These are phyloP conservation scores for Campoletis raptor DNA, from an alignment of 2,888 invertebrate species.

Conservation along the genomic window DNA sequence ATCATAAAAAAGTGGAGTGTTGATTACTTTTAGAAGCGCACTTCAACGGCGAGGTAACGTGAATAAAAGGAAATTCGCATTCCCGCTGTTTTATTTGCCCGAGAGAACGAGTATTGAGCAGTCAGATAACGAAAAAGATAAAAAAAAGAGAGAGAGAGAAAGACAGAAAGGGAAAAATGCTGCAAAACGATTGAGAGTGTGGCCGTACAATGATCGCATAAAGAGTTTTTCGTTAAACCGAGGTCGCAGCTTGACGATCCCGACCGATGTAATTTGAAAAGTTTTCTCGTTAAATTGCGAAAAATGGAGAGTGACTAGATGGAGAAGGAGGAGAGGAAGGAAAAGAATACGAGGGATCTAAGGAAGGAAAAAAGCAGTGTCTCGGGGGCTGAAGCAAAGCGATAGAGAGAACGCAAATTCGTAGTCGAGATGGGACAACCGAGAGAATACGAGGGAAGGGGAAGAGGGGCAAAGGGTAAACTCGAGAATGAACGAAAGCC, in stretches of 20 bases:
- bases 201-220: slow-evolving; percentile 56
- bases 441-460: slow-evolving; percentile 21
- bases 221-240: slow-evolving; percentile 69
- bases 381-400: slow-evolving; percentile 14
- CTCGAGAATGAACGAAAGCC: slow-evolving; percentile 52
- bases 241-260: slow-evolving; percentile 67
- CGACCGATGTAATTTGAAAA: slow-evolving; percentile 81
- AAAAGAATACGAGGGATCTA: slow-evolving; percentile 51
- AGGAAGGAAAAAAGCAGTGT: slow-evolving; percentile 66
- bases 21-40: slow-evolving; percentile 42
- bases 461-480: slow-evolving; percentile 26
- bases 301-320: slow-evolving; percentile 73
- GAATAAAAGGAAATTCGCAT: slow-evolving; percentile 29
- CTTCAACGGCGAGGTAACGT: slow-evolving; percentile 8
- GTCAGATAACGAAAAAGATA: slow-evolving; percentile 17
- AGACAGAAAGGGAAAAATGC: slow-evolving; percentile 16
- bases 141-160: slow-evolving; percentile 37
- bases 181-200: slow-evolving; percentile 45
- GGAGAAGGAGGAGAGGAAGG: slow-evolving; percentile 36
- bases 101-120: slow-evolving; percentile 27
- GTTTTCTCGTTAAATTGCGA: slow-evolving; percentile 82
- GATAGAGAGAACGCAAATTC: slow-evolving; percentile 57
- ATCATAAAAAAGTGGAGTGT: background rate
- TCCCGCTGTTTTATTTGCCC: slow-evolving; percentile 32
- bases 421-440: slow-evolving; percentile 33